Evolutionary conservation across 2,113 vertebrate species (phyloP).

Genomic region (Psophia crepitans): DNA sequence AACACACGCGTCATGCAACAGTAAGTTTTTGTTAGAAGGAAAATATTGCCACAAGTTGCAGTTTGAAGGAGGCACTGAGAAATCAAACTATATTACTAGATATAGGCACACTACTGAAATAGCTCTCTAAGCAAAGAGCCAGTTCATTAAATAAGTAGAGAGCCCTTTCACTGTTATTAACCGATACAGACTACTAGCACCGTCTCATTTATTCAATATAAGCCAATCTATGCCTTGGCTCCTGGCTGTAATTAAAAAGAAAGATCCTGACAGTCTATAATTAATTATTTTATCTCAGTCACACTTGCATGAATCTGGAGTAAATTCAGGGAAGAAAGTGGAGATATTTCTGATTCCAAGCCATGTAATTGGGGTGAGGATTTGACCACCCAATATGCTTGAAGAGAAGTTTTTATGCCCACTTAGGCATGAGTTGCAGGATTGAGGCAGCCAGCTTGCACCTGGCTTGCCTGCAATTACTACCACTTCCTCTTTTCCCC

Average conservation of each 20-base stretch:
- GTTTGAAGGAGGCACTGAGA: neutral
- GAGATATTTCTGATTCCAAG: neutral
- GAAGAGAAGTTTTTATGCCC: neutral
- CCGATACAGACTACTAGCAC: neutral
- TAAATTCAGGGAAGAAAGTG: neutral
- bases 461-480: neutral
- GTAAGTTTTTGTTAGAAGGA: neutral
- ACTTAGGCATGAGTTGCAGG: neutral
- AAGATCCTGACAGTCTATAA: neutral
- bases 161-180: neutral
- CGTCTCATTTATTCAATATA: neutral
- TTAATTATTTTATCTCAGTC: constrained; percentile 26
- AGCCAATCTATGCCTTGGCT: neutral
- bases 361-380: neutral
- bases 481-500: neutral
- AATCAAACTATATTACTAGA: neutral
- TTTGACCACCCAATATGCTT: neutral
- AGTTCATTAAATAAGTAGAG: neutral
- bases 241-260: neutral
- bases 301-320: neutral
- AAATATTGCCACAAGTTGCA: neutral
- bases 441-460: neutral
- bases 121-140: neutral
- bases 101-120: neutral
- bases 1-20: neutral